Conservation (phyloP, 2,888 invertebrate species). For the Chrysina gloriosa region DNA sequence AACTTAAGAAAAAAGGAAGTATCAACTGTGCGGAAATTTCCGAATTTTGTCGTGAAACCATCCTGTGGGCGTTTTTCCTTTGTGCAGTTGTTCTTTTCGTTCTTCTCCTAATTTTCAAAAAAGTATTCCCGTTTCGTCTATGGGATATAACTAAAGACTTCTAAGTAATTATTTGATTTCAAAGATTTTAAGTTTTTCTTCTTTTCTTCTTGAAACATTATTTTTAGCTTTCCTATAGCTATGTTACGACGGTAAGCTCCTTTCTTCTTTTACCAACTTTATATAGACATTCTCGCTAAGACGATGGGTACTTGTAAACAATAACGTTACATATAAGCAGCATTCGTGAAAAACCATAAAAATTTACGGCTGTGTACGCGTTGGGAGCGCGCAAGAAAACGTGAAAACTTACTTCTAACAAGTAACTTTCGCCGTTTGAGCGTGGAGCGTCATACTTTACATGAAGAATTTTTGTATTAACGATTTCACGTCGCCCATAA, state of each 20-base stretch:
- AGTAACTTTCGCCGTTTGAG: slow-evolving; percentile 6
- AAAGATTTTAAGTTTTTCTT: too few relatives aligned
- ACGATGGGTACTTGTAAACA: slow-evolving; percentile 10
- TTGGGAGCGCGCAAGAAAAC: background rate
- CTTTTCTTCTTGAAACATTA: too few relatives aligned
- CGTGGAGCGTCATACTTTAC: background rate
- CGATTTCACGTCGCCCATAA: background rate
- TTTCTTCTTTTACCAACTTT: background rate
- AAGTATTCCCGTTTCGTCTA: too few relatives aligned
- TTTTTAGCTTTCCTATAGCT: background rate
- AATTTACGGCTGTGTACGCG: slow-evolving; percentile 4
- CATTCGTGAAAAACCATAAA: slow-evolving; percentile 10
- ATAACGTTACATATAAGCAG: slow-evolving; percentile 8
- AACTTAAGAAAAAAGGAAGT: too few relatives aligned
- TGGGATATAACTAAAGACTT: too few relatives aligned
- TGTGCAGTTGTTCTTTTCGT: too few relatives aligned
- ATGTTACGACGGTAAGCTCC: too few relatives aligned
- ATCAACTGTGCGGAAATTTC: too few relatives aligned
- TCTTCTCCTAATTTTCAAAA: too few relatives aligned
- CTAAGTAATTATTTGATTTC: too few relatives aligned
- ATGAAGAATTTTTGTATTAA: slow-evolving; percentile 2
- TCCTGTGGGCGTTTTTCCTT: too few relatives aligned
- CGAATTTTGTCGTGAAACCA: too few relatives aligned
- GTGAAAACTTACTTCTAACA: slow-evolving; percentile 5
- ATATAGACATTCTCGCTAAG: background rate